Percentiles rank a stretch among this genome's conserved stretches.
Evolutionary conservation across 2,113 vertebrate genomes (phyloP).

Genomic region (Colossoma macropomum): DNA sequence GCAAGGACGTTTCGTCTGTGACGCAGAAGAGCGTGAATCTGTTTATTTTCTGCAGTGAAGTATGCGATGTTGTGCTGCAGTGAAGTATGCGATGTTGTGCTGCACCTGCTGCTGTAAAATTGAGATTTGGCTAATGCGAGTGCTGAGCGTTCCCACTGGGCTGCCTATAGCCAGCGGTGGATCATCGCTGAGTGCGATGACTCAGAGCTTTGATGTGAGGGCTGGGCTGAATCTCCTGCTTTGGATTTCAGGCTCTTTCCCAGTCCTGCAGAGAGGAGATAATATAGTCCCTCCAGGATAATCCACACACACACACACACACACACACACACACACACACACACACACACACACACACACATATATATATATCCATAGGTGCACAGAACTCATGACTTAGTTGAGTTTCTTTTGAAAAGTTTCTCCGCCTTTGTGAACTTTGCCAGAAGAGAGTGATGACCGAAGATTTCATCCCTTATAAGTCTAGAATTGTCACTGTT

Average conservation of each 20-base stretch:
- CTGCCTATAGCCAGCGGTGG: background rate
- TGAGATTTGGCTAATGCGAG: slow-evolving; percentile 4
- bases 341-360: slow-evolving; percentile 25
- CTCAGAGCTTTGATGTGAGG: slow-evolving; percentile 20
- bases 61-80: background rate
- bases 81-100: background rate
- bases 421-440: background rate
- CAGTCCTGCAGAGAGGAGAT: slow-evolving; percentile 28
- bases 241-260: slow-evolving; percentile 19
- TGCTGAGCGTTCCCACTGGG: slow-evolving; percentile 3
- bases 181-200: background rate
- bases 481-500: no score
- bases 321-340: slow-evolving; percentile 23
- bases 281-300: slow-evolving; percentile 16
- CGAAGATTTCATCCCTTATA: no score
- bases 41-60: background rate
- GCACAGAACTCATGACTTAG: background rate
- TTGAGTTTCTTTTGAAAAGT: background rate
- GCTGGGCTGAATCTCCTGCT: background rate
- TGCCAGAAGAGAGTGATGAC: background rate
- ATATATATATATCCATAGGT: slow-evolving; percentile 6
- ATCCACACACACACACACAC: slow-evolving; percentile 11
- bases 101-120: slow-evolving; percentile 3
- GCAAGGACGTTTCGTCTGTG: background rate
- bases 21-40: background rate